Conservation (phyloP, 2,888 invertebrate genomes). For the Habroteleia sp. region DNA sequence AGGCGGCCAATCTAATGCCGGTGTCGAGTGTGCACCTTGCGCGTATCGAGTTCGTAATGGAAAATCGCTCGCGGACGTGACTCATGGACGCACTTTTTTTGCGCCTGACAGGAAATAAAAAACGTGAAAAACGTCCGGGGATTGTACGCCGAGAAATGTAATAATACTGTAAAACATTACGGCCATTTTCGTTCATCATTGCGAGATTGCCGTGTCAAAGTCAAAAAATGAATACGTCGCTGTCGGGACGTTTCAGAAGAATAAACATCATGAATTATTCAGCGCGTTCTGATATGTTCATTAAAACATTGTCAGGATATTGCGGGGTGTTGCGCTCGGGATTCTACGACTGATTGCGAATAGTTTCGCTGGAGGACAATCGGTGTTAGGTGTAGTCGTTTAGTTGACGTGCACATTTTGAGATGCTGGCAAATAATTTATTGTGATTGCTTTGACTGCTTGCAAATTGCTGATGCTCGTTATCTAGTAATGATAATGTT, state of each 20-base stretch:
- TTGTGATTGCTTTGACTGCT: constrained; percentile 25
- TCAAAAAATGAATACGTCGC: constrained; percentile 57
- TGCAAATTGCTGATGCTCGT: background rate
- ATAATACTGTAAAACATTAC: constrained; percentile 40
- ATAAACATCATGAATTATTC: constrained; percentile 58
- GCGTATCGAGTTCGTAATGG: constrained; percentile 52
- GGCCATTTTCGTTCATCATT: constrained; percentile 48
- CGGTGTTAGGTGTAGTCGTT: constrained; percentile 11
- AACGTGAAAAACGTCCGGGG: constrained; percentile 22
- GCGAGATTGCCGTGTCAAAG: constrained; percentile 44
- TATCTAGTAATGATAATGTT: constrained; percentile 3
- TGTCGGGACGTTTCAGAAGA: constrained; percentile 52
- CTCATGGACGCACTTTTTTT: constrained; percentile 39
- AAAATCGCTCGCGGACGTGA: constrained; percentile 59
- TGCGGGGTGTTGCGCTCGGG: constrained; percentile 4
- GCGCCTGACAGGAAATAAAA: constrained; percentile 15
- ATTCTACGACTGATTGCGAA: constrained; percentile 43
- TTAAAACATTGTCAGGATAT: constrained; percentile 40
- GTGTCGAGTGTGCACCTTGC: constrained; percentile 55
- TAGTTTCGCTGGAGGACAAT: constrained; percentile 38
- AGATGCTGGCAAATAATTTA: constrained; percentile 21
- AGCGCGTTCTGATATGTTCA: constrained; percentile 46
- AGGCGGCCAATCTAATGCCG: constrained; percentile 65
- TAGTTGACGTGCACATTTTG: constrained; percentile 26
- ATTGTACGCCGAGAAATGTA: constrained; percentile 40